Conservation (phyloP, 2,888 invertebrate genomes). For the Galerucella nymphaeae region DNA sequence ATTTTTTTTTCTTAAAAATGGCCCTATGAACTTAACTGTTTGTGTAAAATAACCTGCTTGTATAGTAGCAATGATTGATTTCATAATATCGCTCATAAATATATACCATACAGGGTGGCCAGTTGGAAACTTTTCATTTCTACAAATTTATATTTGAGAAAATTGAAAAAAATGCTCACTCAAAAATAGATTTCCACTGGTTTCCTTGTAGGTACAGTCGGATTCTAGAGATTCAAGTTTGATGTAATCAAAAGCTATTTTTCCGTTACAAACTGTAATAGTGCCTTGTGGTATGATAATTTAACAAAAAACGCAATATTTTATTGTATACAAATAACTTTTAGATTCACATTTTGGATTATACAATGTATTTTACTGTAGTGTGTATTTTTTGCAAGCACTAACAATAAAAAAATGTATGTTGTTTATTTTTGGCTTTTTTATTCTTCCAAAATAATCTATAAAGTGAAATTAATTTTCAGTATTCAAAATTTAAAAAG, state of each 20-base stretch:
- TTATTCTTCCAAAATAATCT: no score
- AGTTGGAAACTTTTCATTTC: background rate
- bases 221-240: background rate
- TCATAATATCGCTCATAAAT: background rate
- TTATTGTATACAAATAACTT: background rate
- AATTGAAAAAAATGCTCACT: no score
- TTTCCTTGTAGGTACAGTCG: background rate
- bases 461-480: no score
- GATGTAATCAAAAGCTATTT: background rate
- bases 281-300: background rate
- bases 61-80: background rate
- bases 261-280: background rate
- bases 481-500: no score
- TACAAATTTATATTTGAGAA: background rate
- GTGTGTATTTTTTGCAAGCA: background rate
- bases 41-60: constrained; percentile 1
- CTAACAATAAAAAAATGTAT: no score
- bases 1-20: no score
- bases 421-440: no score
- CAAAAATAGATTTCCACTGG: background rate
- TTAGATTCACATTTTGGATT: background rate
- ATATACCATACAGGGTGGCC: constrained; percentile 1
- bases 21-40: background rate
- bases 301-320: background rate
- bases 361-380: constrained; percentile 3